phyloP scores from a whole-genome alignment of 2,113 vertebrate genomes.

The Lepus timidus region DNA sequence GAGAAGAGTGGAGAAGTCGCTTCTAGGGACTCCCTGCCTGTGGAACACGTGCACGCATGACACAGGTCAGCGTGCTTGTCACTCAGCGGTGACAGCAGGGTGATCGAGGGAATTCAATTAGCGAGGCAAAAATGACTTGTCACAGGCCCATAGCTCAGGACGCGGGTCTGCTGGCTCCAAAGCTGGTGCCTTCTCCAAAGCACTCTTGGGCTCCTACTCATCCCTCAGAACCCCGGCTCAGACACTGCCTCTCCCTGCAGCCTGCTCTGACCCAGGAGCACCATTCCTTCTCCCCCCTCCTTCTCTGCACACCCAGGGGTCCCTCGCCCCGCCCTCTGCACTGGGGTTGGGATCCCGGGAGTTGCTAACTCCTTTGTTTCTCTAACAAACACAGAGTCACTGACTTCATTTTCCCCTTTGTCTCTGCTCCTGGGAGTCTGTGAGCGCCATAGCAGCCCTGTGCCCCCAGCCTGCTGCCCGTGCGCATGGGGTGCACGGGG shows the following conservation, averaged over 20 bases:
- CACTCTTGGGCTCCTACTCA: neutral
- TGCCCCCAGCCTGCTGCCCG: neutral
- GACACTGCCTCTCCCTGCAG: neutral
- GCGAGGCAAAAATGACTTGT: neutral
- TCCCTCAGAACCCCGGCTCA: constrained; percentile 12
- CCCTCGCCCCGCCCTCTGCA: neutral
- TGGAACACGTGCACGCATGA: neutral
- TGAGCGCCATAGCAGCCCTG: accelerated
- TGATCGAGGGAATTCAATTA: neutral
- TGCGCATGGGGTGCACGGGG: accelerated
- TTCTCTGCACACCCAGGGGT: neutral
- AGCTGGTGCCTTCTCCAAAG: neutral
- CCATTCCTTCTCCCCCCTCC: neutral
- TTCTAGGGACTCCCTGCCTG: neutral
- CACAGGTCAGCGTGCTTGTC: no score
- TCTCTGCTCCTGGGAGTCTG: neutral
- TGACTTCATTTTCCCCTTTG: neutral
- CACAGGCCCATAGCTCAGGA: neutral
- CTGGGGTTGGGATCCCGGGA: neutral
- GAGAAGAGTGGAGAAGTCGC: neutral
- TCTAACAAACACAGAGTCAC: neutral
- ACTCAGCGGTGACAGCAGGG: neutral
- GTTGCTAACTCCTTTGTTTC: neutral
- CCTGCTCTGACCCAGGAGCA: neutral
- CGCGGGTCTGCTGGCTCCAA: neutral